These are phyloP conservation scores for Neoarius graeffei DNA, from an alignment of 2,113 vertebrate species.

Conservation along the genomic window DNA sequence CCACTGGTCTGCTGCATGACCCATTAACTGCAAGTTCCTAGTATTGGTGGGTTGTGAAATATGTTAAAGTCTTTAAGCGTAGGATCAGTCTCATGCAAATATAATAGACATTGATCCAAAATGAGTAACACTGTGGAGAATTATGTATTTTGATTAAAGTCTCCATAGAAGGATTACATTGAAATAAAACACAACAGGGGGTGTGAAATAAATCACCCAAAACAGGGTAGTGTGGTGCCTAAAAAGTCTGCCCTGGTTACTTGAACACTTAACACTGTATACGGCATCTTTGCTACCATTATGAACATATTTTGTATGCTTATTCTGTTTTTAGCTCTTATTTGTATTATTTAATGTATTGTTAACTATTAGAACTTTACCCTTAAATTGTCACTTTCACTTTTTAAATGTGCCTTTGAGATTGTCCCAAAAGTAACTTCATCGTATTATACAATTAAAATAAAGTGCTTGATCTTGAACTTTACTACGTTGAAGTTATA, in stretches of 20 bases:
- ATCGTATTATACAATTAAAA: too few relatives aligned
- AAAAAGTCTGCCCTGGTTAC: not conserved
- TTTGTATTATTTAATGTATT: too few relatives aligned
- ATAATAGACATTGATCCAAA: not conserved
- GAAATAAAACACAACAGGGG: not conserved
- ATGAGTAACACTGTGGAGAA: not conserved
- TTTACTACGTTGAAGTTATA: not conserved
- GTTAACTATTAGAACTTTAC: too few relatives aligned
- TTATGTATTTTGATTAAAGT: not conserved
- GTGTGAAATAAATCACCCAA: not conserved
- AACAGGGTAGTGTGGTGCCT: not conserved
- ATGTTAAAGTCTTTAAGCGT: not conserved
- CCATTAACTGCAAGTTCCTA: slow-evolving; percentile 37
- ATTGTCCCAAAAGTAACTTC: too few relatives aligned
- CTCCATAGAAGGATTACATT: not conserved
- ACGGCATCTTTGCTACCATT: too few relatives aligned
- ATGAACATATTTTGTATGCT: too few relatives aligned
- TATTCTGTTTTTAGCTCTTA: too few relatives aligned
- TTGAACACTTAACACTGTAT: too few relatives aligned
- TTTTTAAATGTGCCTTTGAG: too few relatives aligned
- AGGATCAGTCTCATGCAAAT: not conserved
- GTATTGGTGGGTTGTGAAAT: not conserved
- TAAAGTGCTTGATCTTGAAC: too few relatives aligned
- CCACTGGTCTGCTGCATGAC: not conserved
- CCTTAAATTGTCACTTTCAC: too few relatives aligned